Evolutionary conservation across 2,113 vertebrate species (phyloP).

Genomic region (Egretta garzetta): DNA sequence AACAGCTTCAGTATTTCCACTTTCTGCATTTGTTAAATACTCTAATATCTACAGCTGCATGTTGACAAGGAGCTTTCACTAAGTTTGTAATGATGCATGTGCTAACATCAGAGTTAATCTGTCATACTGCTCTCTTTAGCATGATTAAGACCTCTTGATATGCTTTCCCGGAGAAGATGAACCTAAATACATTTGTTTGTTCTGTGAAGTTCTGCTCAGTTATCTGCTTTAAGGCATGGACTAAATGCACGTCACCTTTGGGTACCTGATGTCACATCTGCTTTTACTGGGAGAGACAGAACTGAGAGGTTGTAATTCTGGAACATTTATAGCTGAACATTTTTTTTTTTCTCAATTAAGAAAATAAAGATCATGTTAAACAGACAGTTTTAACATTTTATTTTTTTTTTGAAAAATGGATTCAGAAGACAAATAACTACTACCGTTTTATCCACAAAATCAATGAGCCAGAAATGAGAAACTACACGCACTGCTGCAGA

Average conservation of each 20-base stretch:
- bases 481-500: neutral
- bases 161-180: neutral
- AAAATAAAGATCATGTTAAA: conserved; percentile 46
- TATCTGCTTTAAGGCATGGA: neutral
- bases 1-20: neutral
- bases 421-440: conserved; percentile 60
- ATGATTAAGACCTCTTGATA: neutral
- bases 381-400: neutral
- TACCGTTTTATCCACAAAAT: conserved; percentile 64
- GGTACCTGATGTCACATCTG: neutral
- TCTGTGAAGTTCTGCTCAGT: neutral
- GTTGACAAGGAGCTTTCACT: neutral
- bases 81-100: neutral
- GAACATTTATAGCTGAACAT: conserved; percentile 27
- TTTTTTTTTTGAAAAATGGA: conserved; percentile 10
- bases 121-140: neutral
- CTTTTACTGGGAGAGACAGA: neutral
- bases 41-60: neutral
- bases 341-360: neutral
- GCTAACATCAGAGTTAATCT: neutral
- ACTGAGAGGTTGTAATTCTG: neutral
- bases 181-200: neutral
- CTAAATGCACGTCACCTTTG: neutral
- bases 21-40: neutral
- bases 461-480: conserved; percentile 51